These are phyloP conservation scores for Hoplias malabaricus DNA, from an alignment of 2,113 vertebrate genomes.

Conservation along the genomic window DNA sequence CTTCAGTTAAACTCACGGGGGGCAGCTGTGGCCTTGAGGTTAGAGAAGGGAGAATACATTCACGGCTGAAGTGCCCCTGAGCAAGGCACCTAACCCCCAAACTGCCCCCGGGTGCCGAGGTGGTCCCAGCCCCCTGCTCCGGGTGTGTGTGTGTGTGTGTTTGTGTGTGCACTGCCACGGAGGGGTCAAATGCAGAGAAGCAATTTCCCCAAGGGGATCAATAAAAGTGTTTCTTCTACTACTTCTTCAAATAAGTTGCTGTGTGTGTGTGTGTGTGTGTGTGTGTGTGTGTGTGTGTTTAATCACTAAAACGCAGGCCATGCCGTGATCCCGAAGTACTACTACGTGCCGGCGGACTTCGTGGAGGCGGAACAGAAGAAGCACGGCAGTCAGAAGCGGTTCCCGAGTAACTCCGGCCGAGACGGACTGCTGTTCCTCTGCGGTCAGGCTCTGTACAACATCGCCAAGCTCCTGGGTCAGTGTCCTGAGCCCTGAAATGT, in stretches of 20 bases:
- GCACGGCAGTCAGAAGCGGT: constrained; percentile 91
- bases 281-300: background rate
- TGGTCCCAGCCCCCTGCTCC: too few relatives aligned
- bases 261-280: background rate
- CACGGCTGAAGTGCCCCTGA: too few relatives aligned
- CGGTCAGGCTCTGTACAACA: constrained; percentile 92
- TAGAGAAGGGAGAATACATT: too few relatives aligned
- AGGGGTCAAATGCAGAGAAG: too few relatives aligned
- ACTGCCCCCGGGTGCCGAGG: too few relatives aligned
- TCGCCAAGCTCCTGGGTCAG: constrained; percentile 91
- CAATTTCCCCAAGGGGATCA: too few relatives aligned
- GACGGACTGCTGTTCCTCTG: constrained; percentile 93
- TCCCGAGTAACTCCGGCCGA: constrained; percentile 89
- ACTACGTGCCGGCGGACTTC: constrained; percentile 92
- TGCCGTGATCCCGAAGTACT: constrained; percentile 91
- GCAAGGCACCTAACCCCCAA: too few relatives aligned
- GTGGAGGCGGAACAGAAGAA: constrained; percentile 88
- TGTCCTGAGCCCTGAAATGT: constrained; percentile 32
- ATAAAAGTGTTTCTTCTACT: background rate
- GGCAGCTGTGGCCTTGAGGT: too few relatives aligned
- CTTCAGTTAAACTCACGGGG: too few relatives aligned
- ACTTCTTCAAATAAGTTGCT: background rate
- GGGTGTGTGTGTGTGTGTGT: too few relatives aligned
- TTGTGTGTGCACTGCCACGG: too few relatives aligned
- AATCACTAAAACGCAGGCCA: constrained; percentile 71